phyloP scores from a whole-genome alignment of 1,140 invertebrate genomes.

The Cyclina sinensis region DNA sequence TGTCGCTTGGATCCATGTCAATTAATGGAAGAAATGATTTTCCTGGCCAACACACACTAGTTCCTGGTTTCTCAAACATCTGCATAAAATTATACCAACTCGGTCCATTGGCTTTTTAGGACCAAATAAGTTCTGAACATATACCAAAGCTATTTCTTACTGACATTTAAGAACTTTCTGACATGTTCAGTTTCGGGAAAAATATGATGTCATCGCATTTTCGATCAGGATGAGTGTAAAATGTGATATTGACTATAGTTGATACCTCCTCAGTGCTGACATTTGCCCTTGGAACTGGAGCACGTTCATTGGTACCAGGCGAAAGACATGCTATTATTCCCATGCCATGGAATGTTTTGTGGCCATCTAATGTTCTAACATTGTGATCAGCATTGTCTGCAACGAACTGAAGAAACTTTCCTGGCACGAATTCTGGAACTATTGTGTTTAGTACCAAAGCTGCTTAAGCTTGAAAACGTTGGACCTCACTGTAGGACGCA shows the following conservation, averaged over 20 bases:
- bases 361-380: conserved; percentile 74
- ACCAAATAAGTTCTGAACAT: conserved; percentile 31
- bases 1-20: conserved; percentile 77
- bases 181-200: no score
- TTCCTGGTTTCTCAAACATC: background rate
- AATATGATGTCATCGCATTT: background rate
- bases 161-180: background rate
- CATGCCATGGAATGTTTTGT: conserved; percentile 78
- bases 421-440: conserved; percentile 60
- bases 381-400: conserved; percentile 78
- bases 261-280: conserved; percentile 22
- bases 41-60: conserved; percentile 64
- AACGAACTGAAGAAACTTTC: conserved; percentile 64
- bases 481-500: conserved; percentile 72
- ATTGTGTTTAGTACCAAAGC: conserved; percentile 31
- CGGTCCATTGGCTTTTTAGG: background rate
- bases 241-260: conserved; percentile 40
- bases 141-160: background rate
- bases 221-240: conserved; percentile 21
- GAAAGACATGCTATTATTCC: conserved; percentile 74
- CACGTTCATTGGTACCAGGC: conserved; percentile 37
- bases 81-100: conserved; percentile 68
- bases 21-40: conserved; percentile 76
- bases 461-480: conserved; percentile 71
- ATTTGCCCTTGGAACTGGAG: background rate